Conservation (phyloP, 2,888 invertebrate genomes). For the Caenorhabditis doughertyi region DNA sequence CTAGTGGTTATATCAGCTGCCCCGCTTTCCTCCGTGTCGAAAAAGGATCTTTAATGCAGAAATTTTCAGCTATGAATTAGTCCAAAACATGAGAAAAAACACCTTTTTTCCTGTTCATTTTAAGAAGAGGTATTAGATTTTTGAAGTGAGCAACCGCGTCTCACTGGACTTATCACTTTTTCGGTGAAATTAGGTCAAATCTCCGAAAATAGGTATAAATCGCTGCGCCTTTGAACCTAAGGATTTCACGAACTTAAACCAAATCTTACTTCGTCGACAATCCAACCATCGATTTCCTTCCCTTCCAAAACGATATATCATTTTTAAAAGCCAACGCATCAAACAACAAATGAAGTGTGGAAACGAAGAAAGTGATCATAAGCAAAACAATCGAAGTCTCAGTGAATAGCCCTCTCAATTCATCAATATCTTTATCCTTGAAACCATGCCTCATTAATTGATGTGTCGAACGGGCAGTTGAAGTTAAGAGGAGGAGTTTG, state of each 20-base stretch:
- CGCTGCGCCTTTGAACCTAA: too few species aligned
- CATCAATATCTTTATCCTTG: constrained; percentile 94
- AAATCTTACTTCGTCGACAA: constrained; percentile 87
- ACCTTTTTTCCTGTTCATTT: too few species aligned
- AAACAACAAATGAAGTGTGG: constrained; percentile 94
- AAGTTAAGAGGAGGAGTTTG: constrained; percentile 83
- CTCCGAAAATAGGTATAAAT: too few species aligned
- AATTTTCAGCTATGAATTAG: too few species aligned
- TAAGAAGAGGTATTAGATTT: too few species aligned
- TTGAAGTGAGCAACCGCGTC: too few species aligned
- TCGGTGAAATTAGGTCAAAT: too few species aligned
- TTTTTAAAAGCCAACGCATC: constrained; percentile 98
- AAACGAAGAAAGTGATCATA: constrained; percentile 92
- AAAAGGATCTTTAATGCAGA: too few species aligned
- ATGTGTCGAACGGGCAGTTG: constrained; percentile 83
- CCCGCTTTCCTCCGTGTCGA: too few species aligned
- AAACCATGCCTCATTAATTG: constrained; percentile 87
- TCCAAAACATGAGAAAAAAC: too few species aligned
- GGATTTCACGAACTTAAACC: neutral
- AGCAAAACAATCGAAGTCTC: constrained; percentile 95
- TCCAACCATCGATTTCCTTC: constrained; percentile 90
- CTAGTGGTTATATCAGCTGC: too few species aligned
- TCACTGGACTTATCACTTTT: too few species aligned
- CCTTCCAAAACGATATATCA: constrained; percentile 94
- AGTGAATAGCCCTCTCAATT: constrained; percentile 90